phyloP scores from a whole-genome alignment of 2,113 vertebrate genomes.

The Drymodes brunneopygia region DNA sequence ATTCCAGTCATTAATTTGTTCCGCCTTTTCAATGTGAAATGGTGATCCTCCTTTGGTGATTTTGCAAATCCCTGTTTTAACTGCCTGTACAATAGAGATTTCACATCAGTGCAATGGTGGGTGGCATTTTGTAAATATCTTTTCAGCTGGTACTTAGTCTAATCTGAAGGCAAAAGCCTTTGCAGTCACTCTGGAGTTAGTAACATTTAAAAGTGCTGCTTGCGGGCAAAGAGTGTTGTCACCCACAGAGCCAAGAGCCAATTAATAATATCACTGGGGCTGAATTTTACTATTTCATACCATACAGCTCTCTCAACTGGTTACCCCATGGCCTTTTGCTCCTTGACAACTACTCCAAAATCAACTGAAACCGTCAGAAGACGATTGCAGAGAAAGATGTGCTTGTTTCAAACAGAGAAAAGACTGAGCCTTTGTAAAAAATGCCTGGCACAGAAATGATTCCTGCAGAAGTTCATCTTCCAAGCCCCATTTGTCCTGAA shows the following conservation, averaged over 20 bases:
- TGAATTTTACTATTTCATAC: background rate
- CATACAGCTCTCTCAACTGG: background rate
- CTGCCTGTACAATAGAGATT: background rate
- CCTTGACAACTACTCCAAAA: background rate
- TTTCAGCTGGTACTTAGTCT: background rate
- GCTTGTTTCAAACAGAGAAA: background rate
- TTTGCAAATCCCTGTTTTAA: background rate
- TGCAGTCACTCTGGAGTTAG: background rate
- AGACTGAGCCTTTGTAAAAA: background rate
- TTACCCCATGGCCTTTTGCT: background rate
- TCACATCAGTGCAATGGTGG: background rate
- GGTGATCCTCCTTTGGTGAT: background rate
- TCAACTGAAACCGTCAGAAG: background rate
- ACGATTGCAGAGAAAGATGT: background rate
- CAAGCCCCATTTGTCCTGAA: background rate
- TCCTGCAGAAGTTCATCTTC: background rate
- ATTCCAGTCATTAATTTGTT: background rate
- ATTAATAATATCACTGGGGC: background rate
- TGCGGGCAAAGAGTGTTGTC: background rate
- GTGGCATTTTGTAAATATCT: background rate
- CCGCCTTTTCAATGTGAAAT: background rate
- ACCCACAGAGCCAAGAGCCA: background rate
- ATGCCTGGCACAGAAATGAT: accelerated
- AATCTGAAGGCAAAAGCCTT: background rate
- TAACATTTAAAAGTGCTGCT: background rate